A percentile compares a stretch with the other conserved stretches of the same genome.
Conservation (phyloP, 2,113 vertebrate species). For the Cairina moschata region DNA sequence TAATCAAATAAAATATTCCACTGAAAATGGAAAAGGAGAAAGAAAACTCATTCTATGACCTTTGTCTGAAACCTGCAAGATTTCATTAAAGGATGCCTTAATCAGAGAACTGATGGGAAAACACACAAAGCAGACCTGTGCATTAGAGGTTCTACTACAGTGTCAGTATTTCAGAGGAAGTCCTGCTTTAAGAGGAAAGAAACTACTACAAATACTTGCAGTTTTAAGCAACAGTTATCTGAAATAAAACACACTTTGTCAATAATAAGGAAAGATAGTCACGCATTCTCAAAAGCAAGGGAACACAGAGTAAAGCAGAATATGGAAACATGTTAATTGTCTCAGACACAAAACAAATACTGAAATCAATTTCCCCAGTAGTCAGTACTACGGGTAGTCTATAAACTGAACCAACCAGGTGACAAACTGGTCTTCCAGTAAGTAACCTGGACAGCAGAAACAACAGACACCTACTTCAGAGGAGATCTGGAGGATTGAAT, state of each 20-base stretch:
- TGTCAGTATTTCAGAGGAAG: not conserved
- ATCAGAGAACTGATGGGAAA: not conserved
- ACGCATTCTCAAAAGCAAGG: not conserved
- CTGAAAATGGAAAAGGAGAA: not conserved
- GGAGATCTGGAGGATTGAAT: not conserved
- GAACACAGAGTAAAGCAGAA: not conserved
- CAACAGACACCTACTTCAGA: not conserved
- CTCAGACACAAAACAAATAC: not conserved
- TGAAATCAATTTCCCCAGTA: not conserved
- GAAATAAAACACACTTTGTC: not conserved
- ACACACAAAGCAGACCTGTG: not conserved
- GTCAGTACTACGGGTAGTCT: not conserved
- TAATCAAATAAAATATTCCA: not conserved
- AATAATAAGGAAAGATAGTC: not conserved
- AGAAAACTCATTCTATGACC: not conserved
- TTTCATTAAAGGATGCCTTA: not conserved
- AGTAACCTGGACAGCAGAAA: not conserved
- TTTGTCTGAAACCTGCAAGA: not conserved
- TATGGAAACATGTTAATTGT: rapidly evolving
- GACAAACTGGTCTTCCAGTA: not conserved
- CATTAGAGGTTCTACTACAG: not conserved
- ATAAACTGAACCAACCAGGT: not conserved
- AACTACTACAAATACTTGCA: not conserved
- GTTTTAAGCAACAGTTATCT: not conserved
- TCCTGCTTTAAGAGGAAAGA: not conserved